A percentile compares a stretch with the other conserved stretches of the same genome.
These are phyloP conservation scores for Abscondita cerata DNA, from an alignment of 2,888 invertebrate species.

Conservation along the genomic window DNA sequence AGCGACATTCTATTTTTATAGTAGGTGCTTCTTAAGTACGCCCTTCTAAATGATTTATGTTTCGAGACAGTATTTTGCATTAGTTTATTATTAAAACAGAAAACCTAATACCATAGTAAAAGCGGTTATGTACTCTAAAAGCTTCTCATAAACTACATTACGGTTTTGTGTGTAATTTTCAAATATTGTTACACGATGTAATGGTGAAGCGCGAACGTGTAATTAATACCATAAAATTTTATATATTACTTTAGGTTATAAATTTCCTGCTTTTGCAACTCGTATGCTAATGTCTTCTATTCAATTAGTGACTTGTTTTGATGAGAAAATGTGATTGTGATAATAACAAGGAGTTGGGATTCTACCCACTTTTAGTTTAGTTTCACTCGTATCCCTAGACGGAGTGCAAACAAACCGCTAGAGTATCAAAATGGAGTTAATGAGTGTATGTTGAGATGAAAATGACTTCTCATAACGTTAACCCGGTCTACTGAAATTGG, in stretches of 20 bases:
- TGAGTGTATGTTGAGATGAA: background rate
- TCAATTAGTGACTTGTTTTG: conserved; percentile 5
- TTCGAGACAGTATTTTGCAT: conserved; percentile 6
- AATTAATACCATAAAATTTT: background rate
- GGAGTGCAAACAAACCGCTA: conserved; percentile 5
- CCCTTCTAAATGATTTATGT: background rate
- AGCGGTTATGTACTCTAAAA: conserved; percentile 7
- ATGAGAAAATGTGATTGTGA: conserved; percentile 6
- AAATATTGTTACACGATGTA: conserved; percentile 8
- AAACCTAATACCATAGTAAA: conserved; percentile 6
- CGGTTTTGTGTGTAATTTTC: conserved; percentile 4
- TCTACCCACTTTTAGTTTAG: conserved; percentile 7
- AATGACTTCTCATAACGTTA: conserved; percentile 12
- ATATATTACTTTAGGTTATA: background rate
- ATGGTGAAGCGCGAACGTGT: background rate
- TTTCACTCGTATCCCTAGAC: conserved; percentile 8
- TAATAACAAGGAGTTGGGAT: conserved; percentile 2
- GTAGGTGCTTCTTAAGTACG: no score
- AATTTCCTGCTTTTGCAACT: background rate
- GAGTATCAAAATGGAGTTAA: conserved; percentile 13
- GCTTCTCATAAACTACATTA: conserved; percentile 8
- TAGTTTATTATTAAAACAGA: conserved; percentile 9
- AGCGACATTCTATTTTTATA: no score
- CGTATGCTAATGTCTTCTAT: background rate
- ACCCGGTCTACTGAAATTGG: background rate